Base-by-base conservation (phyloP, 2,113 vertebrate genomes). In the Noctilio leporinus region DNA sequence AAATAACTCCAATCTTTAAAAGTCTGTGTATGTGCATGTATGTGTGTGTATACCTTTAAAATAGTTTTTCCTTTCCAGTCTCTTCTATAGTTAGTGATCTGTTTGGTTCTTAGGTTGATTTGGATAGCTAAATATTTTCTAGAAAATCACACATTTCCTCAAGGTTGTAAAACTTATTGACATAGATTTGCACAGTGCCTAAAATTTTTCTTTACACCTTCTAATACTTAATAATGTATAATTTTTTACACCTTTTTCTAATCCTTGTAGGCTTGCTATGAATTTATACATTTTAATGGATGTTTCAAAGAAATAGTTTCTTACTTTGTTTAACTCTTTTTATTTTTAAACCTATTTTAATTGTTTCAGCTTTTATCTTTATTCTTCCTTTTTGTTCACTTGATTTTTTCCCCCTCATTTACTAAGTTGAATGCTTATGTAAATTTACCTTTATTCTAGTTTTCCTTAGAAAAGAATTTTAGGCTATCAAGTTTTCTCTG, bases 401-500 rank as follows among this genome's bases (percentile, higher is more conserved):
- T 76, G 57, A 80, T 62, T 86, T 49, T 92, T 92, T 51, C 12
- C 28, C 87, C 47, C 28, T 90, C 47, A 72, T 72, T 90, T 91
- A 45, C 86, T 82, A 87, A 83, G 11, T 57, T 85, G 35, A 94
- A 55, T 85, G 38, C 59, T 73, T 72, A 64, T 43, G 28, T 76
- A 55, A 67, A 55, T 70, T 88, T 80, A 88, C 7, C 88, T 84
- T 94, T 33, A 72, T 77, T 78, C 17, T 72, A 49, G 7, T 76
- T 72, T 91, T 89, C 64, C 91, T 75, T 91, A 51, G 51, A 35
- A 64, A 94, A 67, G 7, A 70, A 95, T 86, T 64, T 69, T 81
- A 81, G 30, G 43, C 4, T 69, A 53, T 92, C 17, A 47, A 35
- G n/a, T 81, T 92, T 83, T 75, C 65, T 85, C n/a, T 89, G 57